Evolutionary conservation across 2,888 invertebrate genomes (phyloP).

Genomic region (Monochamus alternatus): DNA sequence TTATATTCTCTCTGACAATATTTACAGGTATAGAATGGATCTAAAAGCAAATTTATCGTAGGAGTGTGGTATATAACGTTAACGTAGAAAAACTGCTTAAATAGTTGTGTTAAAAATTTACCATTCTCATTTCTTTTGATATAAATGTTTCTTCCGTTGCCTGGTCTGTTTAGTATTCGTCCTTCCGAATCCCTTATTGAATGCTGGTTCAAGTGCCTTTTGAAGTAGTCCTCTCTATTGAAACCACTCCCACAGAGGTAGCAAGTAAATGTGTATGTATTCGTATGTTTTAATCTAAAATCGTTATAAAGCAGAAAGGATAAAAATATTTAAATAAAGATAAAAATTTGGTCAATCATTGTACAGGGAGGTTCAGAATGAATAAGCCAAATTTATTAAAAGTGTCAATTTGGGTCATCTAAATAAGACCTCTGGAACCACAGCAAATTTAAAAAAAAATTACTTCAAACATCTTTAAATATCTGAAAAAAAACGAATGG

Average conservation of each 20-base stretch:
- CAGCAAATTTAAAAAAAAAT: too few relatives aligned
- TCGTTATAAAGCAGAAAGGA: too few relatives aligned
- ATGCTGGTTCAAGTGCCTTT: slow-evolving; percentile 12
- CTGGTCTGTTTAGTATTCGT: background rate
- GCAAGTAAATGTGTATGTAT: background rate
- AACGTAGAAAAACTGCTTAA: too few relatives aligned
- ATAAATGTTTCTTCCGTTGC: background rate
- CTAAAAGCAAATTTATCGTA: background rate
- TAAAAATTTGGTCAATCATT: too few relatives aligned
- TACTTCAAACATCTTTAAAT: too few relatives aligned
- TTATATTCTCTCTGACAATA: background rate
- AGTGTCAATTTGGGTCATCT: too few relatives aligned
- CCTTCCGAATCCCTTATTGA: too few relatives aligned
- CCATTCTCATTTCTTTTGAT: background rate
- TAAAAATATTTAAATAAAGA: too few relatives aligned
- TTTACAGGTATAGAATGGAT: background rate
- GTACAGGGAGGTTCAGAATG: too few relatives aligned
- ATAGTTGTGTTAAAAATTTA: background rate
- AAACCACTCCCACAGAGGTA: background rate
- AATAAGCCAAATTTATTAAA: too few relatives aligned
- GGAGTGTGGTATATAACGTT: background rate
- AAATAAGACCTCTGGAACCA: too few relatives aligned
- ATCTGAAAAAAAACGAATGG: too few relatives aligned
- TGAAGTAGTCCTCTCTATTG: slow-evolving; percentile 9
- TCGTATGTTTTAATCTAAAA: slow-evolving; percentile 20